These are phyloP conservation scores for Euleptes europaea DNA, from an alignment of 2,113 vertebrate genomes.

Conservation along the genomic window DNA sequence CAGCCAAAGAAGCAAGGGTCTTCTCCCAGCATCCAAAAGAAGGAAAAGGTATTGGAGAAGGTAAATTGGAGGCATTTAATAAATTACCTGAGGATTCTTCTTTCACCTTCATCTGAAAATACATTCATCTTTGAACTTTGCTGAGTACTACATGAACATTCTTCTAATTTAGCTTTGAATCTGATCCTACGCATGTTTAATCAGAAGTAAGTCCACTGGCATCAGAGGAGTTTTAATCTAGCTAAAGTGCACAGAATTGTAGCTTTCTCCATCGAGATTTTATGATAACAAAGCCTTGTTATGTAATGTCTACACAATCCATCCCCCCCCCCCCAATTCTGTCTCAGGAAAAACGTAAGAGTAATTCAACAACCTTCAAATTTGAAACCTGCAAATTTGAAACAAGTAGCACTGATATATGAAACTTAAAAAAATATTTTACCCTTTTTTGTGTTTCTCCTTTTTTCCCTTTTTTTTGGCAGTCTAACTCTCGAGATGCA, in stretches of 20 bases:
- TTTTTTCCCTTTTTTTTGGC: constrained; percentile 21
- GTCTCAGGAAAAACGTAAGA: not conserved
- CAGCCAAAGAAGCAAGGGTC: constrained; percentile 88
- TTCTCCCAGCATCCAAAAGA: constrained; percentile 89
- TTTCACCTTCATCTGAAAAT: not conserved
- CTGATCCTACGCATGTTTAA: no score
- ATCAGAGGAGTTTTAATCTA: no score
- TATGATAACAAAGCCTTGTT: not conserved
- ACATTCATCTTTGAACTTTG: not conserved
- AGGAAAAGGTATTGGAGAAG: constrained; percentile 87
- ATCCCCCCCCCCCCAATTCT: not conserved
- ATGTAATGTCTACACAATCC: not conserved
- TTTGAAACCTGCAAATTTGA: no score
- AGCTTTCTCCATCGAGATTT: no score
- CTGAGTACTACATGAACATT: not conserved
- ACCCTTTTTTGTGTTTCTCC: not conserved
- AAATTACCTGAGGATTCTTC: not conserved
- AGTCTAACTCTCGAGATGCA: constrained; percentile 84
- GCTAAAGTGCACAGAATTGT: no score
- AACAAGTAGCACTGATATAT: not conserved
- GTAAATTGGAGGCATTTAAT: constrained; percentile 63
- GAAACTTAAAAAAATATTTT: not conserved
- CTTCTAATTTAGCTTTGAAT: no score
- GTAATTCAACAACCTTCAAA: not conserved
- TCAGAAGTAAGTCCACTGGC: no score